Percentiles rank a stretch among this genome's conserved stretches.
phyloP scores from a whole-genome alignment of 2,888 invertebrate genomes.

The Drosophila flavopinicola region DNA sequence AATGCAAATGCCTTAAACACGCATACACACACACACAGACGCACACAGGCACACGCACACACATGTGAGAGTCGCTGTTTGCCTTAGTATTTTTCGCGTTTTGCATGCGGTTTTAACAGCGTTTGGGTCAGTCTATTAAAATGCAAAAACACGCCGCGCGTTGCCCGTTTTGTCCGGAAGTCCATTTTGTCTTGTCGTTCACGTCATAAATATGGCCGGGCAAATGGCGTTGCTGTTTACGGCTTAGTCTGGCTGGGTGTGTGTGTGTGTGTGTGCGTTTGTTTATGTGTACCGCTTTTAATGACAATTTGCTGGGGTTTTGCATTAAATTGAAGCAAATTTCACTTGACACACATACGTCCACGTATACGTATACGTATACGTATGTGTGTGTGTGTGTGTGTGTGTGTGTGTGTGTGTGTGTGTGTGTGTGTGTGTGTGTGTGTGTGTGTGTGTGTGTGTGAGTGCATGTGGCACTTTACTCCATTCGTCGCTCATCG shows the following conservation, averaged over 20 bases:
- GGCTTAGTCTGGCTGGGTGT: conserved; percentile 43
- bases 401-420: conserved; percentile 1
- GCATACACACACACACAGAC: conserved; percentile 23
- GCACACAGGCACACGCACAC: conserved; percentile 19
- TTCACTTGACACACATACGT: conserved; percentile 67
- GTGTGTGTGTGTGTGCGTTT: conserved; percentile 26
- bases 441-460: conserved; percentile 6
- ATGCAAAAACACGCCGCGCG: conserved; percentile 63
- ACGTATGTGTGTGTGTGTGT: conserved; percentile 6
- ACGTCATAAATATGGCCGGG: conserved; percentile 75
- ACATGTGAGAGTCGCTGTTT: conserved; percentile 4
- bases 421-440: neutral
- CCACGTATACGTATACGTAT: neutral
- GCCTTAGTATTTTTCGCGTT: conserved; percentile 66
- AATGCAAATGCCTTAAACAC: conserved; percentile 64
- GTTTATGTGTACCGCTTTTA: conserved; percentile 65
- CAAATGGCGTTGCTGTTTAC: conserved; percentile 73
- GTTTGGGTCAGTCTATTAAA: conserved; percentile 81
- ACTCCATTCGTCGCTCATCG: conserved; percentile 13
- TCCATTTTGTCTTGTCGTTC: conserved; percentile 81
- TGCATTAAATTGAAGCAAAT: conserved; percentile 74
- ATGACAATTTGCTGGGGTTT: conserved; percentile 77
- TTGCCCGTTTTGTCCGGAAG: conserved; percentile 57
- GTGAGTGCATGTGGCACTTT: conserved; percentile 26
- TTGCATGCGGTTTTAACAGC: conserved; percentile 71